These are phyloP conservation scores for Meloe dianella DNA, from an alignment of 2,888 invertebrate genomes.

Conservation along the genomic window DNA sequence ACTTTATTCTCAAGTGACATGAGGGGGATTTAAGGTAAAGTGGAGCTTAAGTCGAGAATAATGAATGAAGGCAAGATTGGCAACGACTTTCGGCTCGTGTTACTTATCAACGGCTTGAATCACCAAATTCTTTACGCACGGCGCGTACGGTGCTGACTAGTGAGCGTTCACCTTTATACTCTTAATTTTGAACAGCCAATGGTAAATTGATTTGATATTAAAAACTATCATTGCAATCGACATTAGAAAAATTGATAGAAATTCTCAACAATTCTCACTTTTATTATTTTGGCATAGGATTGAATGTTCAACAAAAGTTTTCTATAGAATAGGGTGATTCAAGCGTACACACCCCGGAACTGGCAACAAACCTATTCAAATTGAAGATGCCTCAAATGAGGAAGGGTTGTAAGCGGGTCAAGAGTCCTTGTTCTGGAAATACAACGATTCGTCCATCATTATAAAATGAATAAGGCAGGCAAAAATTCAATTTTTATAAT, in stretches of 20 bases:
- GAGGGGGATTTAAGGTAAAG: too few species aligned
- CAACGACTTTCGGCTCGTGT: too few species aligned
- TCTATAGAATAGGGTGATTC: not conserved
- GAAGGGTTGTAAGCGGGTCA: constrained; percentile 39
- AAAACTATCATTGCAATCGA: not conserved
- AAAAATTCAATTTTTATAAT: not conserved
- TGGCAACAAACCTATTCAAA: constrained; percentile 11
- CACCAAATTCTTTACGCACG: too few species aligned
- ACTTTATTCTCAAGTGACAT: too few species aligned
- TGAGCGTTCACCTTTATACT: too few species aligned
- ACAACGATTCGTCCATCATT: constrained; percentile 30
- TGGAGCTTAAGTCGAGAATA: too few species aligned
- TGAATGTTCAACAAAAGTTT: not conserved
- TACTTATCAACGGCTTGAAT: too few species aligned
- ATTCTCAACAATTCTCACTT: not conserved
- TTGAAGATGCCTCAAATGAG: constrained; percentile 11
- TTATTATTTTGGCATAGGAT: not conserved
- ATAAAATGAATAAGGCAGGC: not conserved
- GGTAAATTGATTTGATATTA: too few species aligned
- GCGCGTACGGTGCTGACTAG: too few species aligned
- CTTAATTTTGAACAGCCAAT: too few species aligned
- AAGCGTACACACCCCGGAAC: not conserved
- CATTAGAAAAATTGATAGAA: not conserved
- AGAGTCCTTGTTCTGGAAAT: constrained; percentile 33
- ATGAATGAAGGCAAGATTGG: too few species aligned